Evolutionary conservation across 2,888 invertebrate species (phyloP).

Genomic region (Candidula unifasciata): DNA sequence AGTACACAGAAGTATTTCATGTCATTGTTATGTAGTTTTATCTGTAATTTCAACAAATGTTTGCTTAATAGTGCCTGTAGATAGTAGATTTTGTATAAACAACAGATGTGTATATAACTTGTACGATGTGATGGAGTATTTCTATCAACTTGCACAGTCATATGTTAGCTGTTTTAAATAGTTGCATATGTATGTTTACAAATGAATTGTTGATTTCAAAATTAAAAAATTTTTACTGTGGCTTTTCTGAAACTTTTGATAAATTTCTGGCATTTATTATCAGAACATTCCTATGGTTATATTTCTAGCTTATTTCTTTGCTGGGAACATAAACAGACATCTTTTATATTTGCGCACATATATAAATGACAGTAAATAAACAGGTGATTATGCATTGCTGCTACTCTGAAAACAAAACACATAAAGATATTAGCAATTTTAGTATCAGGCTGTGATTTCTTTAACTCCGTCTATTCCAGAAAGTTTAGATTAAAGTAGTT

Average conservation of each 20-base stretch:
- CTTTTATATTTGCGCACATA: not conserved
- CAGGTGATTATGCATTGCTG: no score
- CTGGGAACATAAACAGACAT: not conserved
- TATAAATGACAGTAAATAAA: no score
- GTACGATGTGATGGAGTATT: not conserved
- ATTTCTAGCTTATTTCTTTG: not conserved
- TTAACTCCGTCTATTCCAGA: no score
- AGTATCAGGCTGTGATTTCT: no score
- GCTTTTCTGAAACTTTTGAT: not conserved
- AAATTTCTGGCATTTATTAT: conserved; percentile 17
- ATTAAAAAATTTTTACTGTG: not conserved
- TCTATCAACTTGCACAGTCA: not conserved
- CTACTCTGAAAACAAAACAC: no score
- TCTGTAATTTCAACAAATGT: not conserved
- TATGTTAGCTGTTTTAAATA: not conserved
- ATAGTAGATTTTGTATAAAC: not conserved
- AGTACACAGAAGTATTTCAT: not conserved
- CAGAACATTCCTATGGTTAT: conserved; percentile 19
- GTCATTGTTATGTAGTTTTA: conserved; percentile 4
- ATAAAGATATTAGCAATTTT: no score
- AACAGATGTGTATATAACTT: not conserved
- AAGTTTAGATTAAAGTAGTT: no score
- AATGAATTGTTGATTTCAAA: conserved; percentile 4
- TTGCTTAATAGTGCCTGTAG: not conserved
- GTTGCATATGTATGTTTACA: conserved; percentile 12